Evolutionary conservation across 1,140 invertebrate species (phyloP).

Genomic region (Thaumatotibia leucotreta): DNA sequence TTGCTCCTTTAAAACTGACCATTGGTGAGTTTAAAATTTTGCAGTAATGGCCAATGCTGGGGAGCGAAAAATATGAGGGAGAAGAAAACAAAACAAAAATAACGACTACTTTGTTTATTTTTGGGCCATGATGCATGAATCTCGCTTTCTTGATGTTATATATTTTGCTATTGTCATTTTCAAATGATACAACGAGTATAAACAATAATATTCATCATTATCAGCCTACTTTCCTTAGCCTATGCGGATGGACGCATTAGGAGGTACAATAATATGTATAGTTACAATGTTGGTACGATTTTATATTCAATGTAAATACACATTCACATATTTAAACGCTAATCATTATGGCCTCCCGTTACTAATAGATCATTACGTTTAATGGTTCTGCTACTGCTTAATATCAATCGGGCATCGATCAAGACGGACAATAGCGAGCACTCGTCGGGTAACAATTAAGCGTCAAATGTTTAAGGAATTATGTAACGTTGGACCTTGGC

Average conservation of each 20-base stretch:
- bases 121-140: background rate
- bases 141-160: background rate
- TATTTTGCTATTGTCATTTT: too few species aligned
- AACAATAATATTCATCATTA: too few species aligned
- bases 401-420: constrained; percentile 28
- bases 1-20: background rate
- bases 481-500: constrained; percentile 67
- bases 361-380: background rate
- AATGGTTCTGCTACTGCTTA: constrained; percentile 6
- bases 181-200: too few species aligned
- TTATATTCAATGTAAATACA: too few species aligned
- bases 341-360: background rate
- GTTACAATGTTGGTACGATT: too few species aligned
- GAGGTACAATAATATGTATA: too few species aligned
- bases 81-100: background rate
- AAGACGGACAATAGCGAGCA: constrained; percentile 29
- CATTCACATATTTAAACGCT: background rate
- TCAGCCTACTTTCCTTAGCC: too few species aligned
- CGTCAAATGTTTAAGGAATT: constrained; percentile 52
- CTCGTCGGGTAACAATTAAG: constrained; percentile 43
- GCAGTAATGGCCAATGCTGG: too few species aligned
- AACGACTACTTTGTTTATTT: background rate
- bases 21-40: background rate
- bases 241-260: too few species aligned
- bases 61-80: too few species aligned